These are phyloP conservation scores for Fistularia commersonii DNA, from an alignment of 2,797 vertebrate genomes.

Conservation along the genomic window DNA sequence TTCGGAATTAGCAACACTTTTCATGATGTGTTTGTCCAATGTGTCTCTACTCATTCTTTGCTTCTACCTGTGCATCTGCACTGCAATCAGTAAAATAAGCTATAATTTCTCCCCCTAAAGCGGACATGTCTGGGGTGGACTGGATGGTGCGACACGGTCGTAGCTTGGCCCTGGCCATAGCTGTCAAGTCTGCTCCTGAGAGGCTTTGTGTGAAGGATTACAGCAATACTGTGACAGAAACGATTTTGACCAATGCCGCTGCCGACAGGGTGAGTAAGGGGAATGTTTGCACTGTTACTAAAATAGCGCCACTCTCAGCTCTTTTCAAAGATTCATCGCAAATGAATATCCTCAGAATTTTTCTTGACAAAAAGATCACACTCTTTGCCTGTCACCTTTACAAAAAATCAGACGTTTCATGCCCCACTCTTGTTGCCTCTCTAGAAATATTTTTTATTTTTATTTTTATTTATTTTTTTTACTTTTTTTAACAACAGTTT, in stretches of 20 bases:
- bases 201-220: conserved; percentile 85
- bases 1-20: too few relatives aligned
- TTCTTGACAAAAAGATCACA: too few relatives aligned
- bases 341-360: too few relatives aligned
- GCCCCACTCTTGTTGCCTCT: too few relatives aligned
- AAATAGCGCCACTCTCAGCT: too few relatives aligned
- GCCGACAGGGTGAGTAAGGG: conserved; percentile 86
- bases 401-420: too few relatives aligned
- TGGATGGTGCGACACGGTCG: conserved; percentile 98
- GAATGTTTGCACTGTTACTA: background rate
- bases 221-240: conserved; percentile 79
- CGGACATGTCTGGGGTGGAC: conserved; percentile 92
- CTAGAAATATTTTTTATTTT: too few relatives aligned
- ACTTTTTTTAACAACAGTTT: too few relatives aligned
- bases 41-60: background rate
- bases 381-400: too few relatives aligned
- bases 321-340: too few relatives aligned
- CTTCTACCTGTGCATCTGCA: background rate
- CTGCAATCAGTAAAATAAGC: background rate
- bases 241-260: conserved; percentile 82
- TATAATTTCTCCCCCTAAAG: conserved; percentile 54
- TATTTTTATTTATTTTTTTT: too few relatives aligned
- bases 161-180: conserved; percentile 88
- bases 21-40: background rate
- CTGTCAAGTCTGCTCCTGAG: conserved; percentile 82